These are phyloP conservation scores for Orcinus orca DNA, from an alignment of 2,113 vertebrate genomes.

Conservation along the genomic window DNA sequence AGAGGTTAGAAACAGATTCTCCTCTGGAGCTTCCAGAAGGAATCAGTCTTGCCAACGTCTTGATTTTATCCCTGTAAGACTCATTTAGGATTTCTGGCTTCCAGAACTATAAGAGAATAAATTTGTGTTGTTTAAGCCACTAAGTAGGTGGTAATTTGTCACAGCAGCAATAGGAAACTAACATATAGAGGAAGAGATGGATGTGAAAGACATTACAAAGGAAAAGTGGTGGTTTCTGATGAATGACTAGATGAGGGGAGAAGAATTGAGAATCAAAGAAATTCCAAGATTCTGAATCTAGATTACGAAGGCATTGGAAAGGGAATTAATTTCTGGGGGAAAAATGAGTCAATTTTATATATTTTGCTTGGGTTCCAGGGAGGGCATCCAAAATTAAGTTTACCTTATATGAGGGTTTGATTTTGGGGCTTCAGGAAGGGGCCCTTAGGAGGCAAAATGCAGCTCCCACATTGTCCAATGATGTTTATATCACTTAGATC, in stretches of 20 bases:
- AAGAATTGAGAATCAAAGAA: not conserved
- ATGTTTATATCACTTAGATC: not conserved
- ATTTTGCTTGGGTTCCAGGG: not conserved
- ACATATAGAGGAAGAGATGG: not conserved
- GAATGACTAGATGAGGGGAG: not conserved
- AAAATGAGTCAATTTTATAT: not conserved
- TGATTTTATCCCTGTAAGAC: not conserved
- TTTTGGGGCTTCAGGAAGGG: not conserved
- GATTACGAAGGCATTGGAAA: not conserved
- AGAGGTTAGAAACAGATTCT: not conserved
- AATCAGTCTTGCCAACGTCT: not conserved
- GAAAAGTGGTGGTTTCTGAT: not conserved
- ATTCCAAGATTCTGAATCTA: not conserved
- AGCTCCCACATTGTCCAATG: not conserved
- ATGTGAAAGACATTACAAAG: not conserved
- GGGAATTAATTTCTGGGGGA: not conserved
- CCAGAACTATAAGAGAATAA: not conserved
- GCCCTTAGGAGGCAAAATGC: not conserved
- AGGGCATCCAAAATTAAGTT: not conserved
- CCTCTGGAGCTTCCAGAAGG: not conserved
- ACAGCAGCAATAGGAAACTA: not conserved
- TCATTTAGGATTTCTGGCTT: not conserved
- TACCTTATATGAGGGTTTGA: not conserved
- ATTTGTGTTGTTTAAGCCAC: not conserved
- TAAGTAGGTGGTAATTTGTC: not conserved